Evolutionary conservation across 2,797 vertebrate species (phyloP), one percentile per base, ranked within the genome.

Genomic region (Sebastolobus alascanus): DNA sequence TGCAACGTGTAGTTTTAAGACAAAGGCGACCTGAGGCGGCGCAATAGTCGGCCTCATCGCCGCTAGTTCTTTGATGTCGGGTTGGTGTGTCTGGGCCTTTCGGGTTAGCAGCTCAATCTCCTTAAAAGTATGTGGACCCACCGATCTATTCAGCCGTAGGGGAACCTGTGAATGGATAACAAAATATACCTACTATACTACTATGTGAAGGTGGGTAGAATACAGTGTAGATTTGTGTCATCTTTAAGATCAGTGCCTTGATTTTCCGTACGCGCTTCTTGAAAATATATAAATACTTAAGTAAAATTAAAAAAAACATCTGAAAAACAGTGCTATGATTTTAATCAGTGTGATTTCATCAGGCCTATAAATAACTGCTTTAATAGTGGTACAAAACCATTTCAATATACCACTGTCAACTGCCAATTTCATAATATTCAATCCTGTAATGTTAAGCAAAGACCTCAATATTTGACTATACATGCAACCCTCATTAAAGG

Each of bases 241-340:
- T 73, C 6, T 66, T 68, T 18, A 66, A 77, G 8, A 69, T 77
- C 73, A 88, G 79, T 86, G 85, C 70, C 56, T 69, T 64, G 40
- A 79, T 67, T 80, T 73, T 63, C 61, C 3, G 8, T 73, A 27
- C 10, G 12, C 20, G 33, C 10, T 27, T 79, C n/a, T 66, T 67
- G 14, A 59, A 68, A 69, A 86, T 65, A 68, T 50, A 78, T 75
- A 80, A 92, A 91, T 76, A 74, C 22, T 76, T n/a, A 68, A 52
- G 18, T 18, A 71, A 59, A 77, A 67, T 13, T 38, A 40, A 40
- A 65, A 38, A 43, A 66, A 46, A 6, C 3, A 29, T 2, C 43
- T 5, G 5, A 54, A 69, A 78, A 73, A 78, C 6, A 78, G 69
- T 69, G 75, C 43, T n/a, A 29, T 65, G 1, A 46, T 68, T 80